These are phyloP conservation scores for Artemia sinica DNA, from an alignment of 2,888 invertebrate genomes.

Conservation along the genomic window DNA sequence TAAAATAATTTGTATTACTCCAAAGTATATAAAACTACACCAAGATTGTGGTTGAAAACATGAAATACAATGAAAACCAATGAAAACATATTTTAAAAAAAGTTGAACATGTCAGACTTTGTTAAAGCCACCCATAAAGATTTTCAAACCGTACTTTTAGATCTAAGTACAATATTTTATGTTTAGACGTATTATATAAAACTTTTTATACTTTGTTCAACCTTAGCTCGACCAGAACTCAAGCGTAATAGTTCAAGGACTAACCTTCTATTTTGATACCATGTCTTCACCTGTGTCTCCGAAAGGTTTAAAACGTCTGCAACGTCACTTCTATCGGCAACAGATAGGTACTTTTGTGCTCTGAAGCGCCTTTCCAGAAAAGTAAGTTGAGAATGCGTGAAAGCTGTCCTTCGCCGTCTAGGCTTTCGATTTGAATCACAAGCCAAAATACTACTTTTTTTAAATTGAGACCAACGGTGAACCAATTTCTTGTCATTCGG, in stretches of 20 bases:
- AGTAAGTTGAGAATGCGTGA: slow-evolving; percentile 81
- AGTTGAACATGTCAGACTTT: too few relatives aligned
- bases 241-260: slow-evolving; percentile 21
- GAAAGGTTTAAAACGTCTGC: slow-evolving; percentile 73
- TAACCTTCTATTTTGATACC: slow-evolving; percentile 78
- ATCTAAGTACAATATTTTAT: too few relatives aligned
- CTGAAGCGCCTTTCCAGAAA: slow-evolving; percentile 80
- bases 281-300: slow-evolving; percentile 88
- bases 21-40: too few relatives aligned
- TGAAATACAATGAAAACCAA: too few relatives aligned
- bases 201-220: too few relatives aligned
- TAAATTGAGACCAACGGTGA: not conserved
- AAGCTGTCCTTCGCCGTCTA: slow-evolving; percentile 66
- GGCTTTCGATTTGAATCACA: slow-evolving; percentile 42
- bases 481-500: not conserved
- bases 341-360: slow-evolving; percentile 81
- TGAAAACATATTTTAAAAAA: too few relatives aligned
- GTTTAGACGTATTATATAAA: too few relatives aligned
- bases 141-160: too few relatives aligned
- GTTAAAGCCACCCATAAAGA: too few relatives aligned
- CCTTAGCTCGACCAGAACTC: too few relatives aligned
- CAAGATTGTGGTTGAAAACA: too few relatives aligned
- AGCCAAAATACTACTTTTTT: not conserved
- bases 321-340: slow-evolving; percentile 79
- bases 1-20: too few relatives aligned